These are phyloP conservation scores for Intellagama lesueurii DNA, from an alignment of 2,797 vertebrate genomes.

Conservation along the genomic window DNA sequence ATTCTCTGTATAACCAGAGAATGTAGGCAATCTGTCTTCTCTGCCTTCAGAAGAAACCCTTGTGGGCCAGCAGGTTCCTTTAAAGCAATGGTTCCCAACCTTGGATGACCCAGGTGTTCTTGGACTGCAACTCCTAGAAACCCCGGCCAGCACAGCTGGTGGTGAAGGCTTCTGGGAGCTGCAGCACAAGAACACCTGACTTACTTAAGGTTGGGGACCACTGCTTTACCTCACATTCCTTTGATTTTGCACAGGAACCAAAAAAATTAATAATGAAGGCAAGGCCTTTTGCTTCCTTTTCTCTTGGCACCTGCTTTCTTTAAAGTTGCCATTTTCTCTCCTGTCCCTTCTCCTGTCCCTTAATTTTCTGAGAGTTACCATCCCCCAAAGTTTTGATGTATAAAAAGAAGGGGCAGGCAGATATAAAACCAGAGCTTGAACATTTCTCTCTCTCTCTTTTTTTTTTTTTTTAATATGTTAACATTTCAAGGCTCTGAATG, in stretches of 20 bases:
- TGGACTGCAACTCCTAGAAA: background rate
- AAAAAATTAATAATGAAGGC: background rate
- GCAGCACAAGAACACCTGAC: background rate
- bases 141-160: background rate
- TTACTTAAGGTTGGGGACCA: background rate
- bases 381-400: background rate
- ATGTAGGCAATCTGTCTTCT: background rate
- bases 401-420: background rate
- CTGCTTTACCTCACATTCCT: background rate
- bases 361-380: background rate
- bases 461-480: too few species aligned
- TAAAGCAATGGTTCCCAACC: background rate
- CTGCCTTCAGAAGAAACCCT: background rate
- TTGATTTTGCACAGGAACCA: background rate
- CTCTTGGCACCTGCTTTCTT: background rate
- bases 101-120: background rate
- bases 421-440: too few species aligned
- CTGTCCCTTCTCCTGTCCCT: background rate
- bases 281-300: background rate
- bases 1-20: conserved; percentile 29
- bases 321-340: background rate
- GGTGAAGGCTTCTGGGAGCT: background rate
- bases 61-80: background rate
- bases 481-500: too few species aligned
- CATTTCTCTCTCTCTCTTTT: too few species aligned